phyloP scores from a whole-genome alignment of 2,113 vertebrate species.

The Cnemophilus loriae region DNA sequence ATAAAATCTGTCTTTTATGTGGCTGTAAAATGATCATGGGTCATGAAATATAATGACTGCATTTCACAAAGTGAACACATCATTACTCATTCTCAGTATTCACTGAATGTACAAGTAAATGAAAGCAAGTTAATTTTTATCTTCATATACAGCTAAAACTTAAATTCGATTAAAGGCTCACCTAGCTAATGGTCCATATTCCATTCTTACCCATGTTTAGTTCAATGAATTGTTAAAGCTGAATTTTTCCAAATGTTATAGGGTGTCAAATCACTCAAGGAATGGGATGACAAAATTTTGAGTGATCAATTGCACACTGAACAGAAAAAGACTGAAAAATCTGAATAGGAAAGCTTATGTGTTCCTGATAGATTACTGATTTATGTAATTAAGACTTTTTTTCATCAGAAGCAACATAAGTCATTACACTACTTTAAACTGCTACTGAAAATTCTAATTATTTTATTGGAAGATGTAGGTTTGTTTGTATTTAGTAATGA shows the following conservation, averaged over 20 bases:
- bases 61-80: not conserved
- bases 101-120: not conserved
- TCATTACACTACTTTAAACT: not conserved
- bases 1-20: slow-evolving; percentile 17
- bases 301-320: not conserved
- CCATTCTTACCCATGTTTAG: not conserved
- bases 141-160: not conserved
- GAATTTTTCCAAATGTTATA: not conserved
- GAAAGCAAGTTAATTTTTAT: not conserved
- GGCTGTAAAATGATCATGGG: not conserved
- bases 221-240: not conserved
- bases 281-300: not conserved
- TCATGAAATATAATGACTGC: not conserved
- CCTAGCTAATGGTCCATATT: not conserved
- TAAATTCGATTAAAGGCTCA: not conserved
- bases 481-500: not conserved
- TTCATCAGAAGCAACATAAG: not conserved
- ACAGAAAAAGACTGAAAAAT: not conserved
- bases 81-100: not conserved
- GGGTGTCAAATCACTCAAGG: not conserved
- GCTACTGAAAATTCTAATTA: not conserved
- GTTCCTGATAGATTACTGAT: not conserved
- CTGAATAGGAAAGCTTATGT: not conserved
- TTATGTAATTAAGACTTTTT: not conserved
- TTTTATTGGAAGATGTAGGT: not conserved